These are phyloP conservation scores for Scolopax rusticola DNA, from an alignment of 2,797 vertebrate species.

Conservation along the genomic window DNA sequence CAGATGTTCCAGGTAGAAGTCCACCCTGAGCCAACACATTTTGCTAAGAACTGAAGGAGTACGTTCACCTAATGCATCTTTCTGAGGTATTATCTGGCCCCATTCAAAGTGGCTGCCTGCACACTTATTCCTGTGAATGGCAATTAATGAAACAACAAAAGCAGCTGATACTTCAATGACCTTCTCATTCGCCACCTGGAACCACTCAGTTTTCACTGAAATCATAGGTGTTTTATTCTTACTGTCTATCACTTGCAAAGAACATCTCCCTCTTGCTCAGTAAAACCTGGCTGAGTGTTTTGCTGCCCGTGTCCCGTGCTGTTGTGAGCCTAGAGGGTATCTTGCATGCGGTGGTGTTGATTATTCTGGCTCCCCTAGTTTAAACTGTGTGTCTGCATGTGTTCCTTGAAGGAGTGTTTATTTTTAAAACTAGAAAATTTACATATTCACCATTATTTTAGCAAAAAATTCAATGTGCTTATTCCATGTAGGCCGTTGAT, in stretches of 20 bases:
- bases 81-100: neutral
- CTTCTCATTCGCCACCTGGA: neutral
- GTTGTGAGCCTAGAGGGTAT: neutral
- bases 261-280: neutral
- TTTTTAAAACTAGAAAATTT: neutral
- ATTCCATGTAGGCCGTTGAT: neutral
- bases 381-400: neutral
- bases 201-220: neutral
- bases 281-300: neutral
- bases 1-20: neutral
- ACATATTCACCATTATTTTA: neutral
- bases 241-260: neutral
- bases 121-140: neutral
- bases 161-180: neutral
- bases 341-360: neutral
- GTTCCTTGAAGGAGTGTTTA: constrained; percentile 5
- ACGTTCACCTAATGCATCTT: fast-evolving
- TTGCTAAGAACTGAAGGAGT: neutral
- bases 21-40: neutral
- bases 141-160: neutral
- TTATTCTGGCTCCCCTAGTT: neutral
- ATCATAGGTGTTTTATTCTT: neutral
- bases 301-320: neutral
- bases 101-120: neutral
- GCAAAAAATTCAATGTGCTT: neutral